A percentile compares a stretch with the other conserved stretches of the same genome.
These are phyloP conservation scores for Atrichornis clamosus DNA, from an alignment of 2,113 vertebrate species.

Conservation along the genomic window DNA sequence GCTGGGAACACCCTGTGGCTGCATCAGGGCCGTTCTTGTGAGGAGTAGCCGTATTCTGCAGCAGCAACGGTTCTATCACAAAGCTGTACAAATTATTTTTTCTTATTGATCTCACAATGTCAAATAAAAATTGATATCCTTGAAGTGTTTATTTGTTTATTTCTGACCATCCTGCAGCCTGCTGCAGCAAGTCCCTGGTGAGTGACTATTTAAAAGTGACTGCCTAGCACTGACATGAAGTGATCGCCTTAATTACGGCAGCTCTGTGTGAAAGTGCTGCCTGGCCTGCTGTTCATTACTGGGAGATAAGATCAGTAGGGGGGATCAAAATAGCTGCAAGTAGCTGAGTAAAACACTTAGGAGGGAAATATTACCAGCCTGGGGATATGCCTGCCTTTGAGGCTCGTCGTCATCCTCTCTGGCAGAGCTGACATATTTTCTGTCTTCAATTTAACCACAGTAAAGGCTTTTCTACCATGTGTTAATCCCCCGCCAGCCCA, in stretches of 20 bases:
- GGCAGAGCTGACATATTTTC: background rate
- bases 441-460: background rate
- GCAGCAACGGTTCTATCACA: slow-evolving; percentile 59
- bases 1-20: slow-evolving; percentile 4
- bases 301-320: background rate
- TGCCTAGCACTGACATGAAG: background rate
- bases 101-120: slow-evolving; percentile 66
- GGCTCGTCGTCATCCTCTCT: background rate
- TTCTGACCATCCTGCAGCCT: slow-evolving; percentile 2
- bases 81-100: slow-evolving; percentile 70
- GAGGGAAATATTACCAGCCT: background rate
- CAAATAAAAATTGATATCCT: slow-evolving; percentile 76
- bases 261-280: background rate
- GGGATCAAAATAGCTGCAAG: background rate
- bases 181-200: background rate
- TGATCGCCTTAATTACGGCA: background rate
- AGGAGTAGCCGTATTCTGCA: slow-evolving; percentile 42
- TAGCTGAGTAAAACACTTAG: background rate
- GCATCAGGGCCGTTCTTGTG: background rate
- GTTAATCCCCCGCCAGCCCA: background rate
- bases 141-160: background rate
- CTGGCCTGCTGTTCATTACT: background rate
- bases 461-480: background rate
- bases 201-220: background rate
- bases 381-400: background rate